Evolutionary conservation across 2,797 vertebrate species (phyloP).

Genomic region (Botia kubotai): DNA sequence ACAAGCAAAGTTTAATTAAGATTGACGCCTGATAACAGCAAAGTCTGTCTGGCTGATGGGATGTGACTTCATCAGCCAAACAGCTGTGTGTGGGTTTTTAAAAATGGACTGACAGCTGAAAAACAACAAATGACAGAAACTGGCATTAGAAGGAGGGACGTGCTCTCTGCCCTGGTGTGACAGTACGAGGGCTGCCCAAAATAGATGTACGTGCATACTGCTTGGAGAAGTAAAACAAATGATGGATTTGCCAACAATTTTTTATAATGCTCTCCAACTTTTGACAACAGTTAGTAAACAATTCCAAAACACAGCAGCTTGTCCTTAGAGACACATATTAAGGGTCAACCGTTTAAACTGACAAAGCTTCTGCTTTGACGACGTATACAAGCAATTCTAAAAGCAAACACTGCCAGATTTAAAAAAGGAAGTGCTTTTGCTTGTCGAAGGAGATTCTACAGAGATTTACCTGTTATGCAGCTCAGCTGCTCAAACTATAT

Average conservation of each 20-base stretch:
- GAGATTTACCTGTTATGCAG: slow-evolving; percentile 7
- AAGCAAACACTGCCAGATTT: slow-evolving; percentile 40
- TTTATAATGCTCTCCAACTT: slow-evolving; percentile 36
- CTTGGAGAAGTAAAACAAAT: slow-evolving; percentile 34
- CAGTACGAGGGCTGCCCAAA: background rate
- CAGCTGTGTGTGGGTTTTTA: slow-evolving; percentile 34
- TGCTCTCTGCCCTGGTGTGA: background rate
- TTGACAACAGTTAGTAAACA: slow-evolving; percentile 17
- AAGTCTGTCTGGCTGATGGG: slow-evolving; percentile 39
- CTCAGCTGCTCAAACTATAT: background rate
- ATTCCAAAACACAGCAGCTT: slow-evolving; percentile 38
- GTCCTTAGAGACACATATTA: slow-evolving; percentile 34
- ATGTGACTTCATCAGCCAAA: slow-evolving; percentile 45
- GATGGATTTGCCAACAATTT: slow-evolving; percentile 33
- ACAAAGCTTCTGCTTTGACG: slow-evolving; percentile 21
- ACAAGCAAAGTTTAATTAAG: slow-evolving; percentile 55
- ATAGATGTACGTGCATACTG: background rate
- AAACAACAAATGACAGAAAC: slow-evolving; percentile 2
- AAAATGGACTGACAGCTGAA: slow-evolving; percentile 37
- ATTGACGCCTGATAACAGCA: slow-evolving; percentile 55
- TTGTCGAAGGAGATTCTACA: background rate
- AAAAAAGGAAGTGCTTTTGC: slow-evolving; percentile 22
- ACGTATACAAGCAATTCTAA: slow-evolving; percentile 40
- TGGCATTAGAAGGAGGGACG: slow-evolving; percentile 31
- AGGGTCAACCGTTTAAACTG: slow-evolving; percentile 36